Conservation (phyloP, 2,797 vertebrate species). For the Halcyon badia region DNA sequence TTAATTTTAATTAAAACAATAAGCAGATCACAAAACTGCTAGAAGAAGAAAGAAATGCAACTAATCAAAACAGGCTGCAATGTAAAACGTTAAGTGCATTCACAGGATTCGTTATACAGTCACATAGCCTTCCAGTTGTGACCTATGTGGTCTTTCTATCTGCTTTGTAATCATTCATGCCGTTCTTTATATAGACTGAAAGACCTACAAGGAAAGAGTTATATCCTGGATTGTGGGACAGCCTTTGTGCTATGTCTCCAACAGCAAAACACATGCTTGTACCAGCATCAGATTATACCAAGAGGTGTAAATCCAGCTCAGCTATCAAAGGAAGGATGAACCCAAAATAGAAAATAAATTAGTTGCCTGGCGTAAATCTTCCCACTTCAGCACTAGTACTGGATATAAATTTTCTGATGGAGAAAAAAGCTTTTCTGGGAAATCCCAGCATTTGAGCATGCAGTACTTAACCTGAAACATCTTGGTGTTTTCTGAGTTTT, state of each 20-base stretch:
- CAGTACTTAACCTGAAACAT: neutral
- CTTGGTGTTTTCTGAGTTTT: neutral
- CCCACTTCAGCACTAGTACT: neutral
- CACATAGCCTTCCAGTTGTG: neutral
- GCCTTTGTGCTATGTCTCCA: neutral
- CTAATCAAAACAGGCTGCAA: neutral
- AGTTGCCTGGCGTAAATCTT: slow-evolving; percentile 29
- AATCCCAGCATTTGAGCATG: neutral
- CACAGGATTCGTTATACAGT: neutral
- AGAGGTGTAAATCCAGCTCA: slow-evolving; percentile 65
- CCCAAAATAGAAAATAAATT: slow-evolving; percentile 59
- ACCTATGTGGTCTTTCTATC: neutral
- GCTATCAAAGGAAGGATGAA: slow-evolving; percentile 45
- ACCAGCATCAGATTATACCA: slow-evolving; percentile 33
- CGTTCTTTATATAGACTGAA: neutral
- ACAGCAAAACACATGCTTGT: slow-evolving; percentile 4
- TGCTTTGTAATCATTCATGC: neutral
- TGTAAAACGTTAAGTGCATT: neutral
- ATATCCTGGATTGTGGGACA: neutral
- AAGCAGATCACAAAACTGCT: neutral
- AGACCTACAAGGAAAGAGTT: neutral
- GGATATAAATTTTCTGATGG: slow-evolving; percentile 2
- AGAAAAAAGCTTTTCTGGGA: neutral
- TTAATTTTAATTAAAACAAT: neutral
- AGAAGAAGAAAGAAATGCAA: neutral